Evolutionary conservation across 2,113 vertebrate species (phyloP).

Genomic region (Mesocricetus auratus): DNA sequence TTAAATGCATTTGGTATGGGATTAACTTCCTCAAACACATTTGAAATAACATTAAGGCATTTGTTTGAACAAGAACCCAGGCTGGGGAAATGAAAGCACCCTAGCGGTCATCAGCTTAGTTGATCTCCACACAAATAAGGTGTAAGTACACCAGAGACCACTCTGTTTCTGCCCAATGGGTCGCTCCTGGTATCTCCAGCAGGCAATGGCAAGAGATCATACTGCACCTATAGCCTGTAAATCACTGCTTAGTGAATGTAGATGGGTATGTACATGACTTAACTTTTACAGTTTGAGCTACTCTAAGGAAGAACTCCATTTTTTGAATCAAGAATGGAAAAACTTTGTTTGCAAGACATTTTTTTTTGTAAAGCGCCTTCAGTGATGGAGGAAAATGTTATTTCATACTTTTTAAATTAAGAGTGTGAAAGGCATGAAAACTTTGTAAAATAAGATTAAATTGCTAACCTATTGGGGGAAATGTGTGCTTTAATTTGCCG

Average conservation of each 20-base stretch:
- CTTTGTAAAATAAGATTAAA: slow-evolving; percentile 29
- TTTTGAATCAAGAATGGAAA: slow-evolving; percentile 12
- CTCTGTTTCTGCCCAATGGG: neutral
- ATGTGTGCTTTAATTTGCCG: slow-evolving; percentile 41
- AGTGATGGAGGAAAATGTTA: neutral
- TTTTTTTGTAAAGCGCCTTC: slow-evolving; percentile 11
- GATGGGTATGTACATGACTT: neutral
- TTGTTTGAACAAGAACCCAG: slow-evolving; percentile 6
- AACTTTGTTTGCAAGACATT: slow-evolving; percentile 3
- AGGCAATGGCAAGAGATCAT: neutral
- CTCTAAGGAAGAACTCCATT: neutral
- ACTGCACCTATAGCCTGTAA: neutral
- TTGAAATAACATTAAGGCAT: neutral
- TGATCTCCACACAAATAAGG: neutral
- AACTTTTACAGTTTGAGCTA: neutral
- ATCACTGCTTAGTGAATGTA: neutral
- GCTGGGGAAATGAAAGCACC: neutral
- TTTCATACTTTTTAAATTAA: slow-evolving; percentile 48
- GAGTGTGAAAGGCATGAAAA: neutral
- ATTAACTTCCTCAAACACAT: slow-evolving; percentile 22
- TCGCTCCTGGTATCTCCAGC: neutral
- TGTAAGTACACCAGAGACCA: neutral
- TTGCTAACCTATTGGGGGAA: neutral
- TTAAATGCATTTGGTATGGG: neutral
- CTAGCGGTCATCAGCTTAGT: neutral